Evolutionary conservation across 2,113 vertebrate genomes (phyloP).

Genomic region (Geothlypis trichas): DNA sequence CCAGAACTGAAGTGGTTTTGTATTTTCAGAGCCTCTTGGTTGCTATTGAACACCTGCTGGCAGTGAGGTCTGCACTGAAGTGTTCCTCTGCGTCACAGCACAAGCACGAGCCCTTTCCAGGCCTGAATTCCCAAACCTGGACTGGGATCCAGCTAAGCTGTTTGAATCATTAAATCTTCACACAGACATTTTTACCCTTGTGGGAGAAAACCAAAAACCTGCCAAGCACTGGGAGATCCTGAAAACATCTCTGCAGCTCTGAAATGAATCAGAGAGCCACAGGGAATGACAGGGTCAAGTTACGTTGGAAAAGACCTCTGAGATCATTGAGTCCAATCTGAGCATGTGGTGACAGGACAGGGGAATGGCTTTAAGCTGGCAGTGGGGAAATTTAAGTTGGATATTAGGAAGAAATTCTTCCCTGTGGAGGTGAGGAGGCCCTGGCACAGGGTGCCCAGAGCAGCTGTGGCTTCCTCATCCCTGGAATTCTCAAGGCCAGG

Average conservation of each 20-base stretch:
- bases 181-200: neutral
- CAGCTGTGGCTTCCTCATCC: neutral
- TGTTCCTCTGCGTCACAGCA: neutral
- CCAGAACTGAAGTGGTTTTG: neutral
- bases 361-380: neutral
- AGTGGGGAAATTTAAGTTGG: neutral
- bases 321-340: rapidly evolving
- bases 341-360: neutral
- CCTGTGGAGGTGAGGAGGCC: neutral
- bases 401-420: neutral
- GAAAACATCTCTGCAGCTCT: neutral
- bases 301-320: neutral
- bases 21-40: neutral
- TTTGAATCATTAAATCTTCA: neutral
- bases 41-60: neutral
- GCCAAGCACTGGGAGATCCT: neutral
- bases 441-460: neutral
- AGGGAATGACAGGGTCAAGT: neutral
- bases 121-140: neutral
- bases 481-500: neutral
- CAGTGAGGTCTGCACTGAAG: neutral
- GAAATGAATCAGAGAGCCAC: neutral
- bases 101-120: neutral
- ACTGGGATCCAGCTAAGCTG: neutral
- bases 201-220: neutral